Evolutionary conservation across 2,797 vertebrate genomes (phyloP), one percentile per base, ranked within the genome.

Genomic region (Anniella stebbinsi): DNA sequence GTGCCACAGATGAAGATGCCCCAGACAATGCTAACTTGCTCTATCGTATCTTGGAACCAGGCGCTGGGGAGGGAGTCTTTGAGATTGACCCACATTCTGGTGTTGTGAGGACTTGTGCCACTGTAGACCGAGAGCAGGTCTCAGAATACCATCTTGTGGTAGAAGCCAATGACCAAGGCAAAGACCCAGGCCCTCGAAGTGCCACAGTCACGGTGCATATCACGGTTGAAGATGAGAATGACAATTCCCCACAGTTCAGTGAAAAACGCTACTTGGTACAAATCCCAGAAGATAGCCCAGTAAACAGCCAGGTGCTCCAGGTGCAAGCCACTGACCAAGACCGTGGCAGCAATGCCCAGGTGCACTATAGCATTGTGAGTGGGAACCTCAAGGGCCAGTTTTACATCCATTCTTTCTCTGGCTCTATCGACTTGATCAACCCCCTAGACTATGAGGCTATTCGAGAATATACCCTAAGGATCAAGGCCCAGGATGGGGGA

Each of bases 211-310:
- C 98, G 0, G 98, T 99, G 66, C 96, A 98, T 95, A 99, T 99
- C 92, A 95, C 96, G 0, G 98, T 99, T 38, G 99, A 99, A 95
- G 99, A 99, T 1, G 99, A 99, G 94, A 99, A 99, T 0, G 99
- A 99, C 96, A 99, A 99, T 96, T 98, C 98, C 90, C 99, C 99
- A 0, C 99, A 99, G 97, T 99, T 99, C 95, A 98, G 98, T 0
- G 97, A 99, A 94, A 99, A 99, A 93, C 97, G 98, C 84, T 99
- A 99, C 0, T 95, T 98, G 13, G 98, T 99, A 0, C 98, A 98
- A 94, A 98, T 99, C 87, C 98, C 97, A 0, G 99, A 99, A 95
- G 98, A 99, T 0, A 97, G 99, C 80, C 96, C 97, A 0, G 97
- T 98, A 60, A 99, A 99, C 97, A 99, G 98, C 9, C 97, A 98